Base-by-base conservation (phyloP, 1,140 invertebrate species). In the Leptinotarsa texana region DNA sequence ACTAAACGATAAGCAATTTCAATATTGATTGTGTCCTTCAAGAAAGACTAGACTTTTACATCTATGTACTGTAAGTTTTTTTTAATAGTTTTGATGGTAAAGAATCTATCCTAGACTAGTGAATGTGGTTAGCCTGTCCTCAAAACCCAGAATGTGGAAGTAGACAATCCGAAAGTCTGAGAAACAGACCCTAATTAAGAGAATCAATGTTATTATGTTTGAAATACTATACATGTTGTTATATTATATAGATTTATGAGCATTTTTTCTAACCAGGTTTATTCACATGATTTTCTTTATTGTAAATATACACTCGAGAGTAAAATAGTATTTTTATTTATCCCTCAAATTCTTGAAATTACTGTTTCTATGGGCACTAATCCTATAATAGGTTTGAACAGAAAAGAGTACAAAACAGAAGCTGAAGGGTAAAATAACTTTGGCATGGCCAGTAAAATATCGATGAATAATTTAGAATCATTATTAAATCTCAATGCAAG, bases 331-430 rank as follows among this genome's bases (percentile, higher is more conserved):
- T n/a, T 57, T 57, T 57, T 2, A 57, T 17, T n/a, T 15, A 2
- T 57, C 51, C 17, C 51, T 80, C 81, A 84, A 75, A 85, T 85
- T 4, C 84, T 85, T 15, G 75, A 68, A 33, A 85, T 82, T 5
- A 85, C 79, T 33, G 77, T 80, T 80, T 84, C 84, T 4, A 85
- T 83, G 6, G 82, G 77, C 13, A 85, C 79, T 75, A 76, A 48
- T 27, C 84, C 84, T 63, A 84, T 84, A 47, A 85, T 80, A n/a
- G 84, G 82, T 66, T 80, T 80, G 74, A 85, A 85, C 22, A 85
- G 71, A 13, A 78, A 69, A 21, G 72, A 66, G 48, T 81, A 75
- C n/a, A 85, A 18, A 6, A 75, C 63, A 13, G 78, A 63, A 63
- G 81, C 65, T n/a, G 78, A 75, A 22, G 76, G 77, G 17, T 68